phyloP scores from a whole-genome alignment of 1,140 invertebrate species.

The Frieseomelitta varia region DNA sequence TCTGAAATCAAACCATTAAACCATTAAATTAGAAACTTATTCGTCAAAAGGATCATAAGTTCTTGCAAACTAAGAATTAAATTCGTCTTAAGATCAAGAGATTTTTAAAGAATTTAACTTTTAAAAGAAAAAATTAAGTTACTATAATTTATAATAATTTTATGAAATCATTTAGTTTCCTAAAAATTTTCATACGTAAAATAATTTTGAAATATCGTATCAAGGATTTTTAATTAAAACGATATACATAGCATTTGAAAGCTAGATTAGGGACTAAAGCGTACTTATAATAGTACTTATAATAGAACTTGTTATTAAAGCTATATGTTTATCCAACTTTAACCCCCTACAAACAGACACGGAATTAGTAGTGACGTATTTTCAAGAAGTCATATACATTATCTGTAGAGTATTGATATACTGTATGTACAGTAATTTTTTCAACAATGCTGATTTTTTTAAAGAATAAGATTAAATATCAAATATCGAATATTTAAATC shows the following conservation, averaged over 20 bases:
- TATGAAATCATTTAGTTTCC: neutral
- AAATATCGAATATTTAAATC: neutral
- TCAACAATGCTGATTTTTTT: neutral
- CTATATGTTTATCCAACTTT: conserved; percentile 18
- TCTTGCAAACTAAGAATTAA: conserved; percentile 19
- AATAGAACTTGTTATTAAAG: conserved; percentile 18
- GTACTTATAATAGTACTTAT: conserved; percentile 14
- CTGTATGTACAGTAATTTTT: too few relatives aligned
- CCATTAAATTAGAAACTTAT: neutral
- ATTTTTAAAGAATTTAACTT: neutral
- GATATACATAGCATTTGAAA: neutral
- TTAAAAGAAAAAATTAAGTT: neutral
- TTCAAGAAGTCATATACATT: too few relatives aligned
- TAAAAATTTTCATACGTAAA: neutral
- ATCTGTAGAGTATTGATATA: too few relatives aligned
- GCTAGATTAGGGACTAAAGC: neutral
- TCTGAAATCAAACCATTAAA: conserved; percentile 28
- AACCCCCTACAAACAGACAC: neutral
- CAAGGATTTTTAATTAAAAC: neutral
- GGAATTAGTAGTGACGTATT: conserved; percentile 4
- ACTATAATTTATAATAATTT: neutral
- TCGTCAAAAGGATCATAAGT: conserved; percentile 9
- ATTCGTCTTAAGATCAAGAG: neutral
- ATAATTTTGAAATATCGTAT: neutral
- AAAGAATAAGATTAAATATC: neutral